phyloP scores from a whole-genome alignment of 2,797 vertebrate species.

The Propithecus perrieri region DNA sequence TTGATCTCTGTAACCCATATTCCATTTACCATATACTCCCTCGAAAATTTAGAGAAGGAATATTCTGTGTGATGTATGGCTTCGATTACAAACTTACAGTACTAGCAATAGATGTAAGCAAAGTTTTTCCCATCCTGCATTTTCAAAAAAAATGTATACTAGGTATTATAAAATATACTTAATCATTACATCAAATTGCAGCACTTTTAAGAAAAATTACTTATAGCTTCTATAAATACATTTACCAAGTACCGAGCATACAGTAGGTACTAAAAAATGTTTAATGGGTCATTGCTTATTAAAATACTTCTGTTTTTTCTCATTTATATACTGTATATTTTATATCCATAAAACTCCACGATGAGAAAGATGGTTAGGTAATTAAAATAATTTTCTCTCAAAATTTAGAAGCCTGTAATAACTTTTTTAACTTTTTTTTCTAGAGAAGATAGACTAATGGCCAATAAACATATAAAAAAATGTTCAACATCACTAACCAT shows the following conservation, averaged over 20 bases:
- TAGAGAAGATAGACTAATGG: too few species aligned
- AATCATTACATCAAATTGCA: neutral
- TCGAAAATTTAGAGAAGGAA: neutral
- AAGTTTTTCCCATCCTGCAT: neutral
- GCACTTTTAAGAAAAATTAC: neutral
- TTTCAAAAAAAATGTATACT: conserved; percentile 1
- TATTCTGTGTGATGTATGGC: neutral
- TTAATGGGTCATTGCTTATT: neutral
- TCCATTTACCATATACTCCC: neutral
- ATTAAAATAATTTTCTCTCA: neutral
- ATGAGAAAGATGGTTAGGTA: neutral
- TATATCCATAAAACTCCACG: neutral
- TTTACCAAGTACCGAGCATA: neutral
- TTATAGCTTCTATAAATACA: neutral
- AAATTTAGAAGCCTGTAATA: neutral
- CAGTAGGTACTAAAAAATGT: neutral
- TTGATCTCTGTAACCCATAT: neutral
- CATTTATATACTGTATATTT: neutral
- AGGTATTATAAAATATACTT: neutral
- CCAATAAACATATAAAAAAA: too few species aligned
- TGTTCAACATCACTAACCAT: too few species aligned
- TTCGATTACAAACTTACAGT: neutral
- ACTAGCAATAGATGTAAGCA: neutral
- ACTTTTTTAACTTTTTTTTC: neutral
- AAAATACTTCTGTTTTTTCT: neutral